Base-by-base conservation (phyloP, 2,113 vertebrate species). In the Triplophysa dalaica region DNA sequence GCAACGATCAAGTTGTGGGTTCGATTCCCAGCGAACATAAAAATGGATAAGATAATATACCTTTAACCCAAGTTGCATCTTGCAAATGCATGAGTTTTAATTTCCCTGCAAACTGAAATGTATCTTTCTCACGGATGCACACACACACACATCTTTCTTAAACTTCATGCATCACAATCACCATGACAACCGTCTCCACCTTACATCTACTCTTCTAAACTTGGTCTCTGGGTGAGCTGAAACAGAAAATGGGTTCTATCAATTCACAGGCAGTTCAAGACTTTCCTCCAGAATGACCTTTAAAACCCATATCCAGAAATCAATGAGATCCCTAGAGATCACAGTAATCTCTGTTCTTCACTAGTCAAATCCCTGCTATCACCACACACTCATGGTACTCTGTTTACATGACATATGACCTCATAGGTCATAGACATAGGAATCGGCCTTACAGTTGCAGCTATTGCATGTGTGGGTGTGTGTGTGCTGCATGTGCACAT, bases 181-280 rank as follows among this genome's bases (percentile, higher is more conserved):
- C 84, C 81, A 85, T 81, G 58, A 78, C 56, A 78, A 85, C 84
- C 29, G 69, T 65, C 73, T 75, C 64, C 56, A 74, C 62, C 33
- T 56, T 56, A 22, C 14, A 26, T 63, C n/a, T 24, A 45, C 58
- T 19, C 50, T 8, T 72, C 52, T 16, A 29, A 75, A 60, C 52
- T 60, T 24, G 29, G 2, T 73, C 13, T 72, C 26, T 17, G 13
- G 54, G n/a, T 24, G 13, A 1, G 1, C 29, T 58, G 22, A 43
- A 56, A 58, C n/a, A 45, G 43, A 52, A 52, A 52, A 50, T 72
- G 69, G 17, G n/a, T 73, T 41, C 54, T 60, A n/a, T 74, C 50
- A 21, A 50, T 62, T 75, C 8, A 26, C 14, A 13, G 72, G 58
- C 54, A n/a, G 68, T 16, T 8, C 2, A 26, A 22, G 24, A 58